A percentile compares a stretch with the other conserved stretches of the same genome.
These are phyloP conservation scores for Micrasema longulum DNA, from an alignment of 1,140 invertebrate genomes.

Conservation along the genomic window DNA sequence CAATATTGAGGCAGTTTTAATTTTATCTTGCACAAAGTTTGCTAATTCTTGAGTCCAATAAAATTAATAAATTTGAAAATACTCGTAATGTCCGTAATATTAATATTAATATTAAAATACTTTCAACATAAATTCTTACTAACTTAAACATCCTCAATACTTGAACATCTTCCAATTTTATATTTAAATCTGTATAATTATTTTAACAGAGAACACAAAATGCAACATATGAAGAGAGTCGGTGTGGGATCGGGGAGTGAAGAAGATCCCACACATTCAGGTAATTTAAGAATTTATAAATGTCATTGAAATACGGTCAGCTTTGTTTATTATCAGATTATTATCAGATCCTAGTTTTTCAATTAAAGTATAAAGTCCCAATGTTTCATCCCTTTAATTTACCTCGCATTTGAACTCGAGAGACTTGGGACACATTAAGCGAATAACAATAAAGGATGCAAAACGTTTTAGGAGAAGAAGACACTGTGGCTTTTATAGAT, in stretches of 20 bases:
- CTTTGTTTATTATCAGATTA: not conserved
- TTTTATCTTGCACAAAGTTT: too few relatives aligned
- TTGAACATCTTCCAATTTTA: not conserved
- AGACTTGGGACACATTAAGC: too few relatives aligned
- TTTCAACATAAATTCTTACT: too few relatives aligned
- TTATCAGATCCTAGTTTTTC: not conserved
- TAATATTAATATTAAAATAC: slow-evolving; percentile 20
- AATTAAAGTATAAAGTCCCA: too few relatives aligned
- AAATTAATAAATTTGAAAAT: too few relatives aligned
- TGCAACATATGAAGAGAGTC: slow-evolving; percentile 78
- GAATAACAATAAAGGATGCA: too few relatives aligned
- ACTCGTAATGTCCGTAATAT: not conserved
- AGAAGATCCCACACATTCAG: slow-evolving; percentile 78
- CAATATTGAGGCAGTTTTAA: too few relatives aligned
- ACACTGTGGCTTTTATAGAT: slow-evolving; percentile 85
- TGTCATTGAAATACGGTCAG: not conserved
- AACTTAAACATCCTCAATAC: too few relatives aligned
- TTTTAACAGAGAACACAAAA: slow-evolving; percentile 80
- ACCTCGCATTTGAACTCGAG: too few relatives aligned
- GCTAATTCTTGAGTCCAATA: too few relatives aligned
- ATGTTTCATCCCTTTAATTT: too few relatives aligned
- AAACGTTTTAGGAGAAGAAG: slow-evolving; percentile 76
- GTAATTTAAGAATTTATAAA: too few relatives aligned
- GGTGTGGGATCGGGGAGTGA: slow-evolving; percentile 77
- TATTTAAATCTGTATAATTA: not conserved